Percentiles rank a stretch among this genome's conserved stretches.
Evolutionary conservation across 2,888 invertebrate species (phyloP).

Genomic region (Stegophylla sp.): DNA sequence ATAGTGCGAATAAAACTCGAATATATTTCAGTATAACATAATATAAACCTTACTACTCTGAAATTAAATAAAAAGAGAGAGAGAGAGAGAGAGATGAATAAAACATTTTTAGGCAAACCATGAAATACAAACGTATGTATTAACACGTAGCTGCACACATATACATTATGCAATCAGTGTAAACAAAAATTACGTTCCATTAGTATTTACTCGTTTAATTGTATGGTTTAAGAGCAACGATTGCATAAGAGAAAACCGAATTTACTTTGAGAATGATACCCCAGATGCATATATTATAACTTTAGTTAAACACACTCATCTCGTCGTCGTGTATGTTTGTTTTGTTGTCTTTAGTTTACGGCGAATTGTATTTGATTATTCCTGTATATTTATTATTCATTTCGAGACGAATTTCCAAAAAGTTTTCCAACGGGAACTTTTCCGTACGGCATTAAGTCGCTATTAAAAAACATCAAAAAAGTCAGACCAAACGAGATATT

Average conservation of each 20-base stretch:
- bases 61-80: no score
- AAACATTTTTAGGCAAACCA: background rate
- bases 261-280: conserved; percentile 48
- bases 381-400: conserved; percentile 25
- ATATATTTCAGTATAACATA: no score
- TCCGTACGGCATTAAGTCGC: background rate
- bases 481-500: background rate
- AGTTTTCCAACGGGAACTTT: background rate
- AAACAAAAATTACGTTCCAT: conserved; percentile 29
- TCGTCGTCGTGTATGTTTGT: conserved; percentile 4
- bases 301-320: conserved; percentile 24
- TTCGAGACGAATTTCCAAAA: background rate
- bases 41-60: no score
- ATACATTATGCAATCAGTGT: conserved; percentile 20
- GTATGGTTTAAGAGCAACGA: conserved; percentile 31
- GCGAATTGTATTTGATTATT: conserved; percentile 23
- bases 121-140: background rate
- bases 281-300: conserved; percentile 39
- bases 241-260: conserved; percentile 31
- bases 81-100: background rate
- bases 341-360: conserved; percentile 16
- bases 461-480: background rate
- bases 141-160: background rate
- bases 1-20: no score
- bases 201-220: conserved; percentile 43